Base-by-base conservation (phyloP, 1,140 invertebrate genomes). In the Aplysia californica region DNA sequence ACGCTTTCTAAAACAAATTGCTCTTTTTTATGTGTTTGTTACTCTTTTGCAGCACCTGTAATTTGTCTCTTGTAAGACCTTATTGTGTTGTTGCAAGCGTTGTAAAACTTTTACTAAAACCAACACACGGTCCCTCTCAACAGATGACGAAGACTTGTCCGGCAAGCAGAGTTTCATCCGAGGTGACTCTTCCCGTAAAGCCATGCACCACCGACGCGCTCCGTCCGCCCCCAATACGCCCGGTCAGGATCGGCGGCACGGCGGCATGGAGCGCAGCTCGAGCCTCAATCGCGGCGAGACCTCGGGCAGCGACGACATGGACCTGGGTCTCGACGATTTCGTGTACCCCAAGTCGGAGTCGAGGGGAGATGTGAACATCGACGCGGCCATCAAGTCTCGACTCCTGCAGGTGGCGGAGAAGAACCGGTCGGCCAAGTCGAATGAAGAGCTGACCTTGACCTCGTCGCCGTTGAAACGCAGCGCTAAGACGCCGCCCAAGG, bases 201-300 rank as follows among this genome's bases (percentile, higher is more conserved):
- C 84, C 15, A 72, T 86, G 31, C 81, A 80, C 59, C 44, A 80
- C 59, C 80, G 85, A 20, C 80, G 83, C 21, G 82, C 82, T 3
- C 82, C 86, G 3, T 87, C 86, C 21, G 86, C 83, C 35, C 85
- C 84, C 0, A 79, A 78, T 31, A 87, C 84, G 10, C 86, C 86
- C 10, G 71, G 77, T 73, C 75, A 73, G 66, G 75, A 80, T 72
- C 68, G 80, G 44, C 68, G 65, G 41, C 20, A 23, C 29, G 41
- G 36, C 3, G 58, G 71, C 69, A 76, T 66, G 56, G 50, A 74
- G 72, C 38, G 78, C 66, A 56, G 69, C 55, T 4, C 29, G 20
- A 74, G 58, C 36, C 44, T 20, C 2, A 36, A n/a, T 31, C 21
- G 38, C 29, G 50, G n/a, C 59, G 64, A 75, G 39, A 29, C 33